These are phyloP conservation scores for Drosophila ohnishii DNA, from an alignment of 1,140 invertebrate species.

Conservation along the genomic window DNA sequence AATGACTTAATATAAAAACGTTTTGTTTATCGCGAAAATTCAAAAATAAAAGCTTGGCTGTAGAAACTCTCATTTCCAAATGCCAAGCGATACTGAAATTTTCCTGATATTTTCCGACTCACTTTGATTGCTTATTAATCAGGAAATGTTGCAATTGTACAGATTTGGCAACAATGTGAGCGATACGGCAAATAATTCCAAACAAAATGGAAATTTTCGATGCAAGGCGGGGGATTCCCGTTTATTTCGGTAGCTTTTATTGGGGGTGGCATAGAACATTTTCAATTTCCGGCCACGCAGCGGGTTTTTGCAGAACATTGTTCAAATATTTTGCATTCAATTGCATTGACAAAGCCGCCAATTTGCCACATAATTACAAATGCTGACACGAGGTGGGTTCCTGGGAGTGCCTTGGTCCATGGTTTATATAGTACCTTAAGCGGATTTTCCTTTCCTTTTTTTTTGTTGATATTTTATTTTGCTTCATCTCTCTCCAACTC, in stretches of 20 bases:
- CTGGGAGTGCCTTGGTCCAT: conserved; percentile 16
- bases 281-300: conserved; percentile 68
- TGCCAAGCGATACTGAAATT: neutral
- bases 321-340: conserved; percentile 55
- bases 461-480: conserved; percentile 2
- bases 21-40: neutral
- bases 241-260: neutral
- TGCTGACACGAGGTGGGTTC: conserved; percentile 12
- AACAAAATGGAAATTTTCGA: conserved; percentile 4
- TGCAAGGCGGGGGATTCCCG: neutral
- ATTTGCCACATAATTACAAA: conserved; percentile 60
- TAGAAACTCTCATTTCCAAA: neutral
- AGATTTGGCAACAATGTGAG: conserved; percentile 15
- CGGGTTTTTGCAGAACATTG: conserved; percentile 43
- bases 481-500: conserved; percentile 17
- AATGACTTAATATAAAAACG: neutral
- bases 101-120: conserved; percentile 12
- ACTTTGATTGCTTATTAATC: conserved; percentile 21
- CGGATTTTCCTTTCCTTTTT: conserved; percentile 48
- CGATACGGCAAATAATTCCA: conserved; percentile 9
- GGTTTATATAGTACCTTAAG: conserved; percentile 60
- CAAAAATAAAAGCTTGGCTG: neutral
- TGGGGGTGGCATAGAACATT: conserved; percentile 13
- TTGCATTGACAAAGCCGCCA: conserved; percentile 35
- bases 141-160: conserved; percentile 7